Percentiles rank a stretch among this genome's conserved stretches.
phyloP scores from a whole-genome alignment of 2,797 vertebrate species.

The Sebastes hopkinsi region DNA sequence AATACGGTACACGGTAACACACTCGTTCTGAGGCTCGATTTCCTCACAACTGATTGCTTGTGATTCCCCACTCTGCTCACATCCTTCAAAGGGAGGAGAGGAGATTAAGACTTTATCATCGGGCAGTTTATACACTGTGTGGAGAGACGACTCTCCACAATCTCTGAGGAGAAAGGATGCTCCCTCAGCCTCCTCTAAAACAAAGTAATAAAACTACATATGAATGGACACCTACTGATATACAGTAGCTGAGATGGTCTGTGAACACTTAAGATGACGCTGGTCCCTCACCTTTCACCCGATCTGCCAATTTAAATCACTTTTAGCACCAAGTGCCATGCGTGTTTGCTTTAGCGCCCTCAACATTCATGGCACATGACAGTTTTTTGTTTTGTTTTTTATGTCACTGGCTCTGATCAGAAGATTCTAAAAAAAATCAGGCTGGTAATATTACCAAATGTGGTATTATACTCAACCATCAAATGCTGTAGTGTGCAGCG shows the following conservation, averaged over 20 bases:
- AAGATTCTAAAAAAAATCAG: conserved; percentile 23
- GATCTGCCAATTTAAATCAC: conserved; percentile 31
- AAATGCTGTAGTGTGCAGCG: conserved; percentile 67
- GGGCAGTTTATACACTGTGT: conserved; percentile 24
- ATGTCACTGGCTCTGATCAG: conserved; percentile 26
- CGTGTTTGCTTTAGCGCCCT: conserved; percentile 7
- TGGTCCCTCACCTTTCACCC: conserved; percentile 29
- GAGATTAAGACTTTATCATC: conserved; percentile 44
- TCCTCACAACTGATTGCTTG: conserved; percentile 55
- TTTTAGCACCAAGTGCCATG: conserved; percentile 18
- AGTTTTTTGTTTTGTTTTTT: conserved; percentile 21
- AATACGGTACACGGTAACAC: conserved; percentile 60
- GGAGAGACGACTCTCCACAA: neutral
- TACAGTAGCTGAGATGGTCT: conserved; percentile 31
- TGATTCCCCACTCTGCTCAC: conserved; percentile 47
- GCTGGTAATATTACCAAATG: conserved; percentile 64
- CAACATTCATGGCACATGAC: conserved; percentile 6
- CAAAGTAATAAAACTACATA: neutral
- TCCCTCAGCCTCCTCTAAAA: conserved; percentile 28
- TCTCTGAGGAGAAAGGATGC: conserved; percentile 35
- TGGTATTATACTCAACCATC: conserved; percentile 69
- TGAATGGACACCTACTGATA: conserved; percentile 28
- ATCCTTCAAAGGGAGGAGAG: conserved; percentile 37
- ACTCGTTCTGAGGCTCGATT: conserved; percentile 50
- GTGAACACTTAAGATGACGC: conserved; percentile 42